phyloP scores from a whole-genome alignment of 2,113 vertebrate genomes.

The Myrmecobius fasciatus region DNA sequence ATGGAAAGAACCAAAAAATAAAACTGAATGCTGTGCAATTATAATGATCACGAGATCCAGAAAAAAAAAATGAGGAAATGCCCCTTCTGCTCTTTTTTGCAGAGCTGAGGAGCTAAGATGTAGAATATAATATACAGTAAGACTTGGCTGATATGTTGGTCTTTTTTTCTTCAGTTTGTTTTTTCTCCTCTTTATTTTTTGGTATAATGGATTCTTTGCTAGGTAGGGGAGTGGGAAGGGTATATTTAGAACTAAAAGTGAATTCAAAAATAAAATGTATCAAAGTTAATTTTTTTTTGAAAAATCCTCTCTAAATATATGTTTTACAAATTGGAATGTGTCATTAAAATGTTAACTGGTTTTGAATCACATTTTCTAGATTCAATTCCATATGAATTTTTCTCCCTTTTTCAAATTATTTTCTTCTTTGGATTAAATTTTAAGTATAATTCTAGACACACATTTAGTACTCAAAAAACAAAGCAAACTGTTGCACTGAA shows the following conservation, averaged over 20 bases:
- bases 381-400: not conserved
- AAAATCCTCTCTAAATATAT: not conserved
- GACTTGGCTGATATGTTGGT: not conserved
- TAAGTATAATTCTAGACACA: not conserved
- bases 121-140: not conserved
- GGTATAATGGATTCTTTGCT: not conserved
- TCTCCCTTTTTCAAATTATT: not conserved
- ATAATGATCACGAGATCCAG: not conserved
- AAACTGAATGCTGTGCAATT: not conserved
- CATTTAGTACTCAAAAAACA: not conserved
- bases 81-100: not conserved
- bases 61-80: not conserved
- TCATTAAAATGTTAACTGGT: not conserved
- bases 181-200: constrained; percentile 21
- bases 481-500: constrained; percentile 24
- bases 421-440: constrained; percentile 9
- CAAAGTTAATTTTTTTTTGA: not conserved
- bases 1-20: too few relatives aligned
- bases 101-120: not conserved
- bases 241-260: not conserved
- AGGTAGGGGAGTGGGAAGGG: not conserved
- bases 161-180: constrained; percentile 1
- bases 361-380: not conserved
- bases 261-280: not conserved
- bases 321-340: not conserved